Percentiles rank a stretch among this genome's conserved stretches.
phyloP scores from a whole-genome alignment of 2,113 vertebrate species.

The Anarhynchus alexandrinus region DNA sequence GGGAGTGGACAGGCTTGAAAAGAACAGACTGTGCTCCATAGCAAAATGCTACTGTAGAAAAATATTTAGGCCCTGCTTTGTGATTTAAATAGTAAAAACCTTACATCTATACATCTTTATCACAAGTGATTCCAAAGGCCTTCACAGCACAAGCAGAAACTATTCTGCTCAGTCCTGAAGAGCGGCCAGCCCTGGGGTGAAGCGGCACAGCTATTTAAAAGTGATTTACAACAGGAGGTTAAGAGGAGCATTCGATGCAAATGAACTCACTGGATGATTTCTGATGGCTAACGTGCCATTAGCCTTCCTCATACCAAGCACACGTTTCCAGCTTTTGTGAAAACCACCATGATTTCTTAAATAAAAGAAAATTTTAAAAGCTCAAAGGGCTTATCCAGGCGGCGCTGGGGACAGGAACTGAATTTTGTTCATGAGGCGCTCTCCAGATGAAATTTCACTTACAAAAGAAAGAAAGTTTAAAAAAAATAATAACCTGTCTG shows the following conservation, averaged over 20 bases:
- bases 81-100: not conserved
- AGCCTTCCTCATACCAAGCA: not conserved
- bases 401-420: not conserved
- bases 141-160: not conserved
- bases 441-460: slow-evolving; percentile 38
- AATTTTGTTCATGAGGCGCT: not conserved
- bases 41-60: not conserved
- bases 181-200: slow-evolving; percentile 17
- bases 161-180: not conserved
- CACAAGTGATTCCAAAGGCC: slow-evolving; percentile 16
- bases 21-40: not conserved
- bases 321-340: not conserved
- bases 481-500: slow-evolving; percentile 31
- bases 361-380: not conserved
- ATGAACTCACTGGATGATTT: slow-evolving; percentile 44
- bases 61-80: not conserved
- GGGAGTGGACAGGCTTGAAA: not conserved
- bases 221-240: slow-evolving; percentile 46
- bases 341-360: slow-evolving; percentile 11
- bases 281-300: slow-evolving; percentile 43
- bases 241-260: slow-evolving; percentile 50
- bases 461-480: not conserved
- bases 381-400: slow-evolving; percentile 12
- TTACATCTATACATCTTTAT: not conserved
- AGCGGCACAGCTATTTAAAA: slow-evolving; percentile 9